These are phyloP conservation scores for Ormyrus thymus DNA, from an alignment of 2,888 invertebrate genomes.

Conservation along the genomic window DNA sequence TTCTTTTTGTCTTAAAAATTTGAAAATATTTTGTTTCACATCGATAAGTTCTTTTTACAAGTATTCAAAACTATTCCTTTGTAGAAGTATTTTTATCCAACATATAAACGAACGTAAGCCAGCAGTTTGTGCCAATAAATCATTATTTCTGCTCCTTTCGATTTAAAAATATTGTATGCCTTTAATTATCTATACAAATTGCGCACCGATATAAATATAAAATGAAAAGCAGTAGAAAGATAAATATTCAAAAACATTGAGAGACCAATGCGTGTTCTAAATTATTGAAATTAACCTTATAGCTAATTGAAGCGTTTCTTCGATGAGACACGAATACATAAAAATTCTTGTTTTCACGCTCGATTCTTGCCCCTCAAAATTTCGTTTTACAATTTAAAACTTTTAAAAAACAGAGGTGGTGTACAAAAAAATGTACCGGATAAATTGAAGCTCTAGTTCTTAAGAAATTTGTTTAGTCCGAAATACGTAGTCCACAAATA, in stretches of 20 bases:
- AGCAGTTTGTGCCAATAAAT: slow-evolving; percentile 53
- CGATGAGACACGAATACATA: slow-evolving; percentile 16
- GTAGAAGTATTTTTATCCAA: not conserved
- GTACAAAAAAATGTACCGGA: slow-evolving; percentile 14
- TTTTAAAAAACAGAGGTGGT: slow-evolving; percentile 21
- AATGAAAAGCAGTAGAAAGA: not conserved
- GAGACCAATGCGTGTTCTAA: slow-evolving; percentile 49
- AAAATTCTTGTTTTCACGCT: slow-evolving; percentile 10
- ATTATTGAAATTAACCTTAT: slow-evolving; percentile 39
- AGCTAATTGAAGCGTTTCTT: slow-evolving; percentile 41
- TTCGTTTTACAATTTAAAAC: slow-evolving; percentile 8
- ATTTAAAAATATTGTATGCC: too few relatives aligned
- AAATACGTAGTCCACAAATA: not conserved
- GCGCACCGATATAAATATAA: too few relatives aligned
- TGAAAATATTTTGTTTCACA: not conserved
- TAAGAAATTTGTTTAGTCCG: slow-evolving; percentile 24
- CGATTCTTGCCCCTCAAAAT: slow-evolving; percentile 25
- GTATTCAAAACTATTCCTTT: slow-evolving; percentile 26
- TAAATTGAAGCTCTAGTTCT: slow-evolving; percentile 25
- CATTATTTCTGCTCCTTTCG: slow-evolving; percentile 19
- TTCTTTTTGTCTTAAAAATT: slow-evolving; percentile 3
- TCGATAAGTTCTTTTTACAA: not conserved
- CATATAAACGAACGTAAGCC: slow-evolving; percentile 28
- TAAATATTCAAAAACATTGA: slow-evolving; percentile 19
- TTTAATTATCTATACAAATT: too few relatives aligned